Evolutionary conservation across 1,140 invertebrate species (phyloP).

Genomic region (Probaryconus sp.): DNA sequence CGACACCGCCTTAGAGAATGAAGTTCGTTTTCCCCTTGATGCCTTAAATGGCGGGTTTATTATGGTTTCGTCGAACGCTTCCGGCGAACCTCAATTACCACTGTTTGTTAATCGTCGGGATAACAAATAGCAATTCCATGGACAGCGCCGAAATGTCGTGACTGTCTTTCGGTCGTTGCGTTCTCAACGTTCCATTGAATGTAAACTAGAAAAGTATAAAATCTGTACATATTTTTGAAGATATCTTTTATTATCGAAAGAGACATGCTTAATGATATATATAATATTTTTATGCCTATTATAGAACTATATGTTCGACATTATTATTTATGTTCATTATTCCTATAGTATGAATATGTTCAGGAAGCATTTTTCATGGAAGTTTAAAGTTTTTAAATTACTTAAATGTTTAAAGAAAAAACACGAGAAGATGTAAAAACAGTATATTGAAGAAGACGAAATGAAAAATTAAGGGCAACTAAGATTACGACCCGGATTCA

Average conservation of each 20-base stretch:
- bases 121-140: constrained; percentile 23
- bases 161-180: constrained; percentile 12
- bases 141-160: constrained; percentile 7
- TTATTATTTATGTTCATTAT: no score
- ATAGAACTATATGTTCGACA: constrained; percentile 1
- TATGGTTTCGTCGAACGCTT: constrained; percentile 53
- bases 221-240: not conserved
- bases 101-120: constrained; percentile 15
- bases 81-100: constrained; percentile 38
- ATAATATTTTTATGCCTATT: not conserved
- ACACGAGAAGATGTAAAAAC: no score
- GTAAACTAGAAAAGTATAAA: not conserved
- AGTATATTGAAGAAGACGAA: no score
- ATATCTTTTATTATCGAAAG: not conserved
- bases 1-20: constrained; percentile 42
- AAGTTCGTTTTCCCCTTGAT: constrained; percentile 66
- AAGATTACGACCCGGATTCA: constrained; percentile 1
- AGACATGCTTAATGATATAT: not conserved
- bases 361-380: no score
- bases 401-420: no score
- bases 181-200: constrained; percentile 4
- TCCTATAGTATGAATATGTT: no score
- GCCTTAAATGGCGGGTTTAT: constrained; percentile 63
- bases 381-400: no score
- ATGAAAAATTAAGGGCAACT: not conserved